phyloP scores from a whole-genome alignment of 2,113 vertebrate genomes.

The Haliaeetus leucogaster region DNA sequence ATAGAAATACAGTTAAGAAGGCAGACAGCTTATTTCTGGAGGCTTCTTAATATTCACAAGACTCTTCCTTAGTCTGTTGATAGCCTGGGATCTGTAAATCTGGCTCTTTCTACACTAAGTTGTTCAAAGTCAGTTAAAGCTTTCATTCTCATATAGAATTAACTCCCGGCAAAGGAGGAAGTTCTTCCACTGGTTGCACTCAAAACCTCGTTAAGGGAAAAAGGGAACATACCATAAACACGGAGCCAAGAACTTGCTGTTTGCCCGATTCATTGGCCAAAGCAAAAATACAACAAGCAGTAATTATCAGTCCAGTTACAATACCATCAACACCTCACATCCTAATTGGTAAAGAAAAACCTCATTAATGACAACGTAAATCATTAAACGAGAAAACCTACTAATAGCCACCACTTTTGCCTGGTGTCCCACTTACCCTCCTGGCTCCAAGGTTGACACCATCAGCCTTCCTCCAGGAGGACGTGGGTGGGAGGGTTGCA shows the following conservation, averaged over 20 bases:
- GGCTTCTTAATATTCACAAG: not conserved
- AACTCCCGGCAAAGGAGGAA: not conserved
- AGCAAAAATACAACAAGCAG: rapidly evolving
- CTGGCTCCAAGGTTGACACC: too few species aligned
- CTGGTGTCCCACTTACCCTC: rapidly evolving
- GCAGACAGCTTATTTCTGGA: not conserved
- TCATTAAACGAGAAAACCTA: not conserved
- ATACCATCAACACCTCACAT: not conserved
- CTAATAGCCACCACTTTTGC: not conserved
- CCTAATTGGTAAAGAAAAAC: not conserved
- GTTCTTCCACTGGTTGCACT: not conserved
- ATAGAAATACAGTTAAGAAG: not conserved
- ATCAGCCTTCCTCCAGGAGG: not conserved
- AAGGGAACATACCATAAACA: not conserved
- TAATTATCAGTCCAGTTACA: not conserved
- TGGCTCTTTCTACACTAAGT: not conserved
- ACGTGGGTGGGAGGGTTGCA: not conserved
- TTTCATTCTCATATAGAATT: not conserved
- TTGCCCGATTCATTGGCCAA: not conserved
- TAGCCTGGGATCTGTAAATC: not conserved
- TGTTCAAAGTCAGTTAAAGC: not conserved
- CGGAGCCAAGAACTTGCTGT: not conserved
- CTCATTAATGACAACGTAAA: not conserved
- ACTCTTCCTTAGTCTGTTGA: not conserved
- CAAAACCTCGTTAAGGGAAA: not conserved